phyloP scores from a whole-genome alignment of 2,797 vertebrate species.

The Dallia pectoralis region DNA sequence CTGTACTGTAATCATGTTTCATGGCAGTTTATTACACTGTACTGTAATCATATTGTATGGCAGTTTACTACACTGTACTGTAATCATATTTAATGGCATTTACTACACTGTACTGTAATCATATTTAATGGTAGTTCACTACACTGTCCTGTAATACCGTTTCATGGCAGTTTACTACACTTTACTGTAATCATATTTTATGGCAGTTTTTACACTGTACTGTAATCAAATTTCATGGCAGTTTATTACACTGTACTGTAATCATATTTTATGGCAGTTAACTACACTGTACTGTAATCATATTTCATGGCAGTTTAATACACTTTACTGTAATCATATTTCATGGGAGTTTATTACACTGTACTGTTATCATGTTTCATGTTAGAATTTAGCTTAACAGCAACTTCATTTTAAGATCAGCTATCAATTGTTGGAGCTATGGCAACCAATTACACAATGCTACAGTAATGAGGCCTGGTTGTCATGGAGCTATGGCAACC shows the following conservation, averaged over 20 bases:
- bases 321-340: background rate
- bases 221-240: too few species aligned
- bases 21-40: background rate
- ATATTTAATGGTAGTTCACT: background rate
- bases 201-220: background rate
- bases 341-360: background rate
- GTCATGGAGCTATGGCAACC: too few species aligned
- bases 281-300: too few species aligned
- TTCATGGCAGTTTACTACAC: background rate
- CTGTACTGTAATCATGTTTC: background rate
- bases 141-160: too few species aligned
- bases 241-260: background rate
- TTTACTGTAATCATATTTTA: background rate
- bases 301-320: background rate
- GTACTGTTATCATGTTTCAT: background rate
- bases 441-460: slow-evolving; percentile 37
- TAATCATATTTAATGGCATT: background rate
- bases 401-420: slow-evolving; percentile 13
- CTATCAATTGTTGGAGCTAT: slow-evolving; percentile 28
- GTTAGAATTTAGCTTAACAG: slow-evolving; percentile 15
- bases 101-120: background rate
- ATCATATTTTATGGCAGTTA: background rate
- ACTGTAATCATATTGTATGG: too few species aligned
- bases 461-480: slow-evolving; percentile 32
- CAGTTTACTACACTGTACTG: slow-evolving; percentile 76